phyloP scores from a whole-genome alignment of 2,888 invertebrate genomes.

The Kuschelorhynchus macadamiae region DNA sequence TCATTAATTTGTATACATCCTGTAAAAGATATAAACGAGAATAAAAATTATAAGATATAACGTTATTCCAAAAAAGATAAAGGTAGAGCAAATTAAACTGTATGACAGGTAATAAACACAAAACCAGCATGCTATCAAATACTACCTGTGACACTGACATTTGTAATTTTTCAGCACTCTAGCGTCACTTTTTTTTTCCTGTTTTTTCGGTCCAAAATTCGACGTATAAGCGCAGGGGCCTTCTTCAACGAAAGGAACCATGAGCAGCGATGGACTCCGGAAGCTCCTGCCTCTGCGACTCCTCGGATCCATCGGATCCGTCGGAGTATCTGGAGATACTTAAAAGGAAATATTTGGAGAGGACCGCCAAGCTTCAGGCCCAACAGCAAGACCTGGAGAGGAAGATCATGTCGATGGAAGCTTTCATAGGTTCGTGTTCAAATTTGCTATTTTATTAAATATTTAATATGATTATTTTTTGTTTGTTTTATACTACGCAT shows the following conservation, averaged over 20 bases:
- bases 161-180: not conserved
- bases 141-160: no score
- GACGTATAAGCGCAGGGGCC: constrained; percentile 7
- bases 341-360: constrained; percentile 38
- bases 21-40: no score
- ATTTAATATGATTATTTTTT: no score
- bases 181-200: not conserved
- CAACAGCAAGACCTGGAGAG: constrained; percentile 41
- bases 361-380: constrained; percentile 37
- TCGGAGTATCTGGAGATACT: constrained; percentile 40
- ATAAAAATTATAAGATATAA: no score
- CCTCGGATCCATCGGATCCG: constrained; percentile 29
- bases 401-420: constrained; percentile 43
- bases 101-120: no score
- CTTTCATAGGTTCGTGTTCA: constrained; percentile 27
- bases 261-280: constrained; percentile 39
- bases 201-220: constrained; percentile 21
- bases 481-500: no score
- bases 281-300: constrained; percentile 35
- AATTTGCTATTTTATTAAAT: no score
- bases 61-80: no score
- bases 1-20: no score
- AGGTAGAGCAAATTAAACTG: no score
- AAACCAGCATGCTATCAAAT: no score
- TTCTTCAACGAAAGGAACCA: constrained; percentile 8